Conservation (phyloP, 1,140 invertebrate species). For the Batillaria attramentaria region DNA sequence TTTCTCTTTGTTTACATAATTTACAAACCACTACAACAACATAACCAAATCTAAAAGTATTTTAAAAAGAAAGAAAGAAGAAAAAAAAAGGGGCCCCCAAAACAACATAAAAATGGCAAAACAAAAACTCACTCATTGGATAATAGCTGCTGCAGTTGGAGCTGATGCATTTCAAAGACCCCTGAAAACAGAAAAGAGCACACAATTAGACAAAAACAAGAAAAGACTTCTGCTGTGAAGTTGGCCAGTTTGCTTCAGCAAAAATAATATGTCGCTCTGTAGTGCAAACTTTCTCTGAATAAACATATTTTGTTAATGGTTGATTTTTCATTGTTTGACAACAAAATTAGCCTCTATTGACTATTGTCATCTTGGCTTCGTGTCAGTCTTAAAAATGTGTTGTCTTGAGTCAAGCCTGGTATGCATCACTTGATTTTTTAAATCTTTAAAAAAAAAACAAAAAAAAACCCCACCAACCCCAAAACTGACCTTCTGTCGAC, state of each 20-base stretch:
- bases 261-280: too few species aligned
- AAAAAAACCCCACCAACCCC: background rate
- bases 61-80: background rate
- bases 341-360: background rate
- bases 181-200: slow-evolving; percentile 41
- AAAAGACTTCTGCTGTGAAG: background rate
- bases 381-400: too few species aligned
- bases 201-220: background rate
- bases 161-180: slow-evolving; percentile 49
- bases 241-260: too few species aligned
- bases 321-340: background rate
- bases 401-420: too few species aligned
- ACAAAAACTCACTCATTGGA: slow-evolving; percentile 48
- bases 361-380: too few species aligned
- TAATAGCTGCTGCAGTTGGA: slow-evolving; percentile 53
- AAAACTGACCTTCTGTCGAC: slow-evolving; percentile 51
- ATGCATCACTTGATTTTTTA: too few species aligned
- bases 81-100: background rate
- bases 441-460: background rate
- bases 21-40: too few species aligned
- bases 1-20: too few species aligned
- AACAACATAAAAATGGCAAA: background rate
- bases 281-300: background rate
- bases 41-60: too few species aligned
- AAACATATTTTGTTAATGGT: background rate